These are phyloP conservation scores for Notolabrus celidotus DNA, from an alignment of 2,797 vertebrate species.

Conservation along the genomic window DNA sequence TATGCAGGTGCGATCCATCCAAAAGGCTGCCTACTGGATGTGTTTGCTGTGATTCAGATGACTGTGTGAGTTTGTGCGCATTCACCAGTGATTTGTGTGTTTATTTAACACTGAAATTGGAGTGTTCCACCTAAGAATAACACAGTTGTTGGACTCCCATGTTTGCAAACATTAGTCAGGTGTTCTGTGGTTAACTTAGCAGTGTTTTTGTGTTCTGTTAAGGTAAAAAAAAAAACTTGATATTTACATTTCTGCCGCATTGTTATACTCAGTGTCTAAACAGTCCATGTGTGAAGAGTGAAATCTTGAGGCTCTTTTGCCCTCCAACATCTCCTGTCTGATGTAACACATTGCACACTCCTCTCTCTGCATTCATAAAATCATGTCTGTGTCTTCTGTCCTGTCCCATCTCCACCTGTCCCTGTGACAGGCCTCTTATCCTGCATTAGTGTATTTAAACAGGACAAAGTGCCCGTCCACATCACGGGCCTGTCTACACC, in stretches of 20 bases:
- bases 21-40: conserved; percentile 69
- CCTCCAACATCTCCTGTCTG: conserved; percentile 53
- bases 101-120: conserved; percentile 79
- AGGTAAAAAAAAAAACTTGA: conserved; percentile 5
- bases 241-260: conserved; percentile 26
- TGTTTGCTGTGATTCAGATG: conserved; percentile 63
- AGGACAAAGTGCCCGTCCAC: conserved; percentile 84
- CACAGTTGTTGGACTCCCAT: conserved; percentile 51
- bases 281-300: neutral
- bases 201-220: conserved; percentile 30
- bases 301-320: conserved; percentile 24
- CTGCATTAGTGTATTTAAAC: conserved; percentile 84
- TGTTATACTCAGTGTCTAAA: conserved; percentile 27
- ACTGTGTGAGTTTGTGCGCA: conserved; percentile 27
- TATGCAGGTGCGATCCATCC: conserved; percentile 83
- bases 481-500: conserved; percentile 66
- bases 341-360: conserved; percentile 61
- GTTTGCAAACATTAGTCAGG: conserved; percentile 60
- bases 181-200: conserved; percentile 33
- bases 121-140: conserved; percentile 68
- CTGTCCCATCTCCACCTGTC: conserved; percentile 68
- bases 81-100: conserved; percentile 65
- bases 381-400: conserved; percentile 75
- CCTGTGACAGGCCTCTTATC: conserved; percentile 78
- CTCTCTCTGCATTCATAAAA: conserved; percentile 46